Base-by-base conservation (phyloP, 1,140 invertebrate genomes). In the Akabosia matsudoensis region DNA sequence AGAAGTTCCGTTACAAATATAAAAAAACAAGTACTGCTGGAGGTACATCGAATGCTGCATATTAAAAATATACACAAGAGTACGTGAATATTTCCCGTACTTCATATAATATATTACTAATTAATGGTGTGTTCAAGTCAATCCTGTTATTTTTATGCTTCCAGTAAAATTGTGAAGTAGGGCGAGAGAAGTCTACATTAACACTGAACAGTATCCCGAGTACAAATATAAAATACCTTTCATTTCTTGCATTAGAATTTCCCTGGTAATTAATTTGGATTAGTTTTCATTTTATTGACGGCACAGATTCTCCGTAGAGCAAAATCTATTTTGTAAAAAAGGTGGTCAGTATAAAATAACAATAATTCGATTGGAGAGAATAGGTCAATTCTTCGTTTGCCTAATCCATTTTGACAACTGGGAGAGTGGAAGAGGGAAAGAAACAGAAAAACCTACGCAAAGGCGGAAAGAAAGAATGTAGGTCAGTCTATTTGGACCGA, bases 391-490 rank as follows among this genome's bases (percentile, higher is more conserved):
- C 61, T 10, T 13, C 26, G 7, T 61, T 61, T 24, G 13, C 54
- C 24, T 24, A 16, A 13, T n/a, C 24, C n/a, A n/a, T n/a, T 51
- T n/a, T 51, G n/a, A 10, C 45, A 51, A 51, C 14, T 61, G 54
- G 7, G 54, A 16, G 3, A 7, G 24, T 61, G 7, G 31, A 67
- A 67, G 61, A 7, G 61, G 61, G 26, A 13, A 67, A 67, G 22
- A 3, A 67, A 30, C 24, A 30, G 61, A 13, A 28, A 67, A 67
- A 31, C 61, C 61, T 67, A 67, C 61, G 61, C 61, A 67, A 67
- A 67, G 61, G 61, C 61, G 61, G 61, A 67, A 67, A 67, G 61
- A 31, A 67, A 67, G 61, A 67, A 67, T 67, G 61, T 67, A 67
- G 61, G 61, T 67, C 61, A 67, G 61, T 67, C 61, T 24, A 67